Evolutionary conservation across 1,140 invertebrate genomes (phyloP).

Genomic region (Epicauta chinensis): DNA sequence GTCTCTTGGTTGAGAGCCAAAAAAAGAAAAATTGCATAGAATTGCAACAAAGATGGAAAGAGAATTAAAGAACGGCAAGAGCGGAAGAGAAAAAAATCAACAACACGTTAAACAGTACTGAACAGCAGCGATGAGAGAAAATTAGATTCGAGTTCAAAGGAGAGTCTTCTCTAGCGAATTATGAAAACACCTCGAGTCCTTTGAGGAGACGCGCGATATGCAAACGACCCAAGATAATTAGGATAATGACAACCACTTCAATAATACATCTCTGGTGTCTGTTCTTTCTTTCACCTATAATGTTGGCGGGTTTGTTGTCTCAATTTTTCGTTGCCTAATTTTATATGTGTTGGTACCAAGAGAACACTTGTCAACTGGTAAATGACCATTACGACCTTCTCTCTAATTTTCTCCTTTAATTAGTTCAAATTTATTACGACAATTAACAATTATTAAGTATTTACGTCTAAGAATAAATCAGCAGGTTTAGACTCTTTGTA

Average conservation of each 20-base stretch:
- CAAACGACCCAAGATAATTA: conserved; percentile 43
- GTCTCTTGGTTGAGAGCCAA: too few relatives aligned
- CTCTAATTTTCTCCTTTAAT: too few relatives aligned
- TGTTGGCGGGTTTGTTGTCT: conserved; percentile 6
- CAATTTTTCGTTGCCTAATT: conserved; percentile 18
- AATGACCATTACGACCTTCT: background rate
- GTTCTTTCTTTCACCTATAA: background rate
- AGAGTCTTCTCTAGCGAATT: conserved; percentile 37
- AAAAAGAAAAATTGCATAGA: too few relatives aligned
- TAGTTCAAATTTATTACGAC: too few relatives aligned
- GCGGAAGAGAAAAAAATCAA: conserved; percentile 38
- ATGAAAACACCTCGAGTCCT: conserved; percentile 43
- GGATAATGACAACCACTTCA: conserved; percentile 42
- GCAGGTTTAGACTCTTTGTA: too few relatives aligned
- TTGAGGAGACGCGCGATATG: conserved; percentile 40
- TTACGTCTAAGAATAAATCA: too few relatives aligned
- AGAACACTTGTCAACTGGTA: conserved; percentile 20
- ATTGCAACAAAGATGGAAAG: background rate
- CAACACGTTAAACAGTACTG: conserved; percentile 36
- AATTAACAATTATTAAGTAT: too few relatives aligned
- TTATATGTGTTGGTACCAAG: conserved; percentile 15
- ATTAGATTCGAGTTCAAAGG: conserved; percentile 42
- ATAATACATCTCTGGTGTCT: conserved; percentile 22
- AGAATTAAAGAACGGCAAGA: conserved; percentile 18
- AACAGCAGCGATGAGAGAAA: conserved; percentile 36